Conservation (phyloP, 35 echinoderm and acorn worm genomes). For the Ptychodera flava region DNA sequence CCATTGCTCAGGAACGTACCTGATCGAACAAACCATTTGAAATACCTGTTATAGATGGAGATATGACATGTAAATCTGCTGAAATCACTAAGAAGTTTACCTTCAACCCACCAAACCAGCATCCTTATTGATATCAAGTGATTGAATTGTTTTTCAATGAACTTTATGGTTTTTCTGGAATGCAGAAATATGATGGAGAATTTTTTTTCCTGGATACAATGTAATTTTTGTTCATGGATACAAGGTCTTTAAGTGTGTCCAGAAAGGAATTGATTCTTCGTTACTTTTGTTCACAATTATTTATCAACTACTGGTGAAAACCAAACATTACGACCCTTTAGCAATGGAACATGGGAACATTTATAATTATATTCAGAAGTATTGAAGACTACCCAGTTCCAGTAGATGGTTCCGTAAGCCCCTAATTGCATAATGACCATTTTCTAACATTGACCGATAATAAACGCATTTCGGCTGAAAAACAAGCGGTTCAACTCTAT, state of each 20-base stretch:
- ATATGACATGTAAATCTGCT: constrained; percentile 4
- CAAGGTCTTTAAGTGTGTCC: constrained; percentile 13
- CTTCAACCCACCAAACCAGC: constrained; percentile 10
- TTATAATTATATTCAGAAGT: constrained; percentile 7
- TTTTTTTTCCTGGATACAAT: too few relatives aligned
- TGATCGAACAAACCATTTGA: constrained; percentile 6
- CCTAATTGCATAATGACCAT: background rate
- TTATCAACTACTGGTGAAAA: constrained; percentile 13
- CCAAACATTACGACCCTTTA: background rate
- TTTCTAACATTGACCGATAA: background rate
- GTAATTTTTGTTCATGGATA: constrained; percentile 16
- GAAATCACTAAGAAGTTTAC: constrained; percentile 11
- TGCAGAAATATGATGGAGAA: background rate
- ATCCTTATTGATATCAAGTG: background rate
- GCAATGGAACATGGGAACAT: background rate
- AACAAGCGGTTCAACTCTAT: constrained; percentile 5
- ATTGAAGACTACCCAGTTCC: background rate
- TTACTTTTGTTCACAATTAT: constrained; percentile 10
- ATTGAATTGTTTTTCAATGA: constrained; percentile 4
- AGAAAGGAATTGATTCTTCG: background rate
- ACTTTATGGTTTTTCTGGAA: constrained; percentile 17
- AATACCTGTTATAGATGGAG: constrained; percentile 4
- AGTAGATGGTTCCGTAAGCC: background rate
- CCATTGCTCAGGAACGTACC: constrained; percentile 5
- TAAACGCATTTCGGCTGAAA: constrained; percentile 5